A percentile compares a stretch with the other conserved stretches of the same genome.
phyloP scores from a whole-genome alignment of 2,113 vertebrate species.

The Eublepharis macularius region DNA sequence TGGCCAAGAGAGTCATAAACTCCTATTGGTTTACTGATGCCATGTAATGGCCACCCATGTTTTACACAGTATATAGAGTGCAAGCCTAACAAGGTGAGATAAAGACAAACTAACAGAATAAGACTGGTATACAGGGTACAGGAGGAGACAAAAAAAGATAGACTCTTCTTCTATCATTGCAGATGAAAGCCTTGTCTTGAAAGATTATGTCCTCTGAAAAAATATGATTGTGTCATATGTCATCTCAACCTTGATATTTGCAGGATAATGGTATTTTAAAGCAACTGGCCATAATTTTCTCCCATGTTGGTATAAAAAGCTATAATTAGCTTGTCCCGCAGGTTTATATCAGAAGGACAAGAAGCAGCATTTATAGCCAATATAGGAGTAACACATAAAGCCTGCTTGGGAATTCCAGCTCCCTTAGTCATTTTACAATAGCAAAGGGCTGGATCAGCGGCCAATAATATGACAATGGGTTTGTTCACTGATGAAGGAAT shows the following conservation, averaged over 20 bases:
- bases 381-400: slow-evolving; percentile 29
- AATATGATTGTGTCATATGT: too few species aligned
- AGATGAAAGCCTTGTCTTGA: neutral
- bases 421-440: slow-evolving; percentile 7
- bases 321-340: slow-evolving; percentile 47
- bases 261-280: neutral
- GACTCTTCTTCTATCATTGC: neutral
- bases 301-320: slow-evolving; percentile 30
- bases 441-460: slow-evolving; percentile 37
- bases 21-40: too few species aligned
- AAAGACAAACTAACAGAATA: neutral
- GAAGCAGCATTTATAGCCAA: neutral
- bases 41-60: neutral
- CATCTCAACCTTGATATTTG: too few species aligned
- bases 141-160: neutral
- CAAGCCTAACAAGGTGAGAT: neutral
- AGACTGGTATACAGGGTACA: neutral
- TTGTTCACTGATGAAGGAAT: slow-evolving; percentile 6
- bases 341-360: slow-evolving; percentile 11
- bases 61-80: neutral
- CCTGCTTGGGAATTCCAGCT: slow-evolving; percentile 2
- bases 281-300: slow-evolving; percentile 21
- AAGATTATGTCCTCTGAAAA: too few species aligned
- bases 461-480: slow-evolving; percentile 6
- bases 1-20: too few species aligned